Conservation (phyloP, 2,888 invertebrate species). For the Microdon myrmicae region DNA sequence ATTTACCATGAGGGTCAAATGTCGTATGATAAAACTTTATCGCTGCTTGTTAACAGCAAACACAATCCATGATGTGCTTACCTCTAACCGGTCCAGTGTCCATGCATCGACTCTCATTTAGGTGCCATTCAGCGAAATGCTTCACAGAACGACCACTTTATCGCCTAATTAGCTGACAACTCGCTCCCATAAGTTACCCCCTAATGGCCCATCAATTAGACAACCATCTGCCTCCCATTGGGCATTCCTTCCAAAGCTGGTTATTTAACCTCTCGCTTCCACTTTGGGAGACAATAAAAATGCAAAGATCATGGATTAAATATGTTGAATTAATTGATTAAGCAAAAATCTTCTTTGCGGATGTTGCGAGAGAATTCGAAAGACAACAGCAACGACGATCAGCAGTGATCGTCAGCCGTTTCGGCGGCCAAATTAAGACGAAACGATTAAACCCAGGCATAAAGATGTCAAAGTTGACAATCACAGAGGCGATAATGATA, state of each 20-base stretch:
- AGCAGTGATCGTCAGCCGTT: constrained; percentile 17
- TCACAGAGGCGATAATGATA: constrained; percentile 1
- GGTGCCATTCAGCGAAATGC: constrained; percentile 18
- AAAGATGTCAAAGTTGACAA: constrained; percentile 41
- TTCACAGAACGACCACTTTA: constrained; percentile 30
- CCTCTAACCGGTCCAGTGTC: no score
- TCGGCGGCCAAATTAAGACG: constrained; percentile 21
- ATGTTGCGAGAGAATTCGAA: background rate
- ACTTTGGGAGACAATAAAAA: constrained; percentile 28
- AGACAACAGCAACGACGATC: constrained; percentile 19
- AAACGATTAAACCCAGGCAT: constrained; percentile 23
- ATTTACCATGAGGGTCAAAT: no score
- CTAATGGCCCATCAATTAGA: constrained; percentile 47
- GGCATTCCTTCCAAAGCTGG: constrained; percentile 23
- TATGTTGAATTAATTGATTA: constrained; percentile 51
- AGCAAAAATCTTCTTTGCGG: constrained; percentile 30
- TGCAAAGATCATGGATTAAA: constrained; percentile 46
- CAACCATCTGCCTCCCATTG: constrained; percentile 15
- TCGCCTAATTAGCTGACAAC: constrained; percentile 49
- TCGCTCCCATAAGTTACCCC: constrained; percentile 46
- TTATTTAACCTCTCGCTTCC: constrained; percentile 10
- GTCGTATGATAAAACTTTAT: no score
- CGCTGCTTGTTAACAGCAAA: no score
- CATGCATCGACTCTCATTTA: no score
- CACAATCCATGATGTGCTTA: no score